A percentile compares a stretch with the other conserved stretches of the same genome.
These are phyloP conservation scores for Matsumurasca onukii DNA, from an alignment of 1,140 invertebrate genomes.

Conservation along the genomic window DNA sequence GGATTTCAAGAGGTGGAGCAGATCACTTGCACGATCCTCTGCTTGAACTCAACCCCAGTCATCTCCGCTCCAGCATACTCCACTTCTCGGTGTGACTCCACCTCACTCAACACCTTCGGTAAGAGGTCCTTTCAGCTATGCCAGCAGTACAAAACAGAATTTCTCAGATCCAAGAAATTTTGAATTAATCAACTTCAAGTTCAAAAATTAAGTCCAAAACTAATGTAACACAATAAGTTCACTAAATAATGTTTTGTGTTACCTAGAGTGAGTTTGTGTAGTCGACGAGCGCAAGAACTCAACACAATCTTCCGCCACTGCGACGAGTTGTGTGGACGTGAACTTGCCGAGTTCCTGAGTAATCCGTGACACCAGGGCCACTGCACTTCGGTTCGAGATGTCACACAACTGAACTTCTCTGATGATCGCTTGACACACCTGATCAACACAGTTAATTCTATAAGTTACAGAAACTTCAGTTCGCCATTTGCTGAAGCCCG, in stretches of 20 bases:
- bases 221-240: background rate
- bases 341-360: conserved; percentile 40
- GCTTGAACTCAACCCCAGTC: conserved; percentile 51
- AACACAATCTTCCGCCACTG: conserved; percentile 52
- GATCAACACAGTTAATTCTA: conserved; percentile 11
- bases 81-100: conserved; percentile 51
- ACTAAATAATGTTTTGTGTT: background rate
- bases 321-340: conserved; percentile 50
- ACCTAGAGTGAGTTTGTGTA: conserved; percentile 44
- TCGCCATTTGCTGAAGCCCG: too few species aligned
- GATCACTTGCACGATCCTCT: conserved; percentile 49
- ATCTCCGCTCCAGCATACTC: conserved; percentile 47
- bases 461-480: too few species aligned
- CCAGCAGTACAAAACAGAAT: conserved; percentile 14
- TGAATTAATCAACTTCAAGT: background rate
- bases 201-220: conserved; percentile 1
- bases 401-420: conserved; percentile 35
- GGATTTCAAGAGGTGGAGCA: conserved; percentile 47
- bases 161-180: background rate
- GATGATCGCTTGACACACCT: conserved; percentile 38
- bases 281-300: conserved; percentile 47
- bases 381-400: conserved; percentile 29
- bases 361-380: conserved; percentile 35
- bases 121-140: conserved; percentile 54
- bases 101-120: conserved; percentile 48